Conservation (phyloP, 2,888 invertebrate genomes). For the Diaphora mendica region DNA sequence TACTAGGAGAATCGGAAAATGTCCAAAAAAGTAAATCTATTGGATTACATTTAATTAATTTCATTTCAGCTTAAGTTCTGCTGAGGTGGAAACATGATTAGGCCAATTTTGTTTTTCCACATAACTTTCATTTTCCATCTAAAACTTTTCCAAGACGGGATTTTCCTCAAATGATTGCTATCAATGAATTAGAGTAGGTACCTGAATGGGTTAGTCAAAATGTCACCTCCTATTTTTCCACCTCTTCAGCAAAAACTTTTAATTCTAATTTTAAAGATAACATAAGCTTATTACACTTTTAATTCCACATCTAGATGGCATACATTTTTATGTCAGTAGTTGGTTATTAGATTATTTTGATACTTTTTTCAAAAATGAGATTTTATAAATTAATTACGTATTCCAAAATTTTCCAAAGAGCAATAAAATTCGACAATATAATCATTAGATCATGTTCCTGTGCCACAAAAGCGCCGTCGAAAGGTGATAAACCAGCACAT, state of each 20-base stretch:
- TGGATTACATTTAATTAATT: too few species aligned
- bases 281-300: neutral
- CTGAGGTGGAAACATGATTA: too few species aligned
- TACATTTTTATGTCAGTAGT: slow-evolving; percentile 42
- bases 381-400: slow-evolving; percentile 70
- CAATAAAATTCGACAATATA: slow-evolving; percentile 33
- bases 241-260: neutral
- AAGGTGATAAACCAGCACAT: slow-evolving; percentile 6
- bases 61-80: too few species aligned
- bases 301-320: slow-evolving; percentile 66
- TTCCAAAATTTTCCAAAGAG: slow-evolving; percentile 50
- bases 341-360: slow-evolving; percentile 31
- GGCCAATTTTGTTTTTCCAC: too few species aligned
- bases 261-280: slow-evolving; percentile 87
- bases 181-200: too few species aligned
- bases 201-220: neutral
- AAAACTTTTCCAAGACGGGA: too few species aligned
- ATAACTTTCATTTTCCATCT: too few species aligned
- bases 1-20: too few species aligned
- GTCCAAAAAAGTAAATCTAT: too few species aligned
- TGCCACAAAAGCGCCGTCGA: slow-evolving; percentile 1
- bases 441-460: slow-evolving; percentile 34
- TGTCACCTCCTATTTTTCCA: too few species aligned
- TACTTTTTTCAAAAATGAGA: slow-evolving; percentile 66
- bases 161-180: too few species aligned